Conservation (phyloP, 2,113 vertebrate genomes). For the Aix galericulata region DNA sequence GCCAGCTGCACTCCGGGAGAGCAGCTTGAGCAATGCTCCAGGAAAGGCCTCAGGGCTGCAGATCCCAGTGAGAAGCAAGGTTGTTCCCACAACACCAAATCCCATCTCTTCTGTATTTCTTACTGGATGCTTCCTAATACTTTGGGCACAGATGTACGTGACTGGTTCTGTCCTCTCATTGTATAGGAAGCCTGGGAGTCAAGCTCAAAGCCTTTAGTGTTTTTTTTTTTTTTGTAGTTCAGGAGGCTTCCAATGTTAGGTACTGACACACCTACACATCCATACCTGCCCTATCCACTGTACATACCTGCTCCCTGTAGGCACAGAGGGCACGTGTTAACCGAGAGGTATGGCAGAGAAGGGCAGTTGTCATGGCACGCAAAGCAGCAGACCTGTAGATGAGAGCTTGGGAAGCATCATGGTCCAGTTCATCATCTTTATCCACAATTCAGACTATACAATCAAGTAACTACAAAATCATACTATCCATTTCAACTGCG, state of each 20-base stretch:
- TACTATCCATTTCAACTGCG: accelerated
- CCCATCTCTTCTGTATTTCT: background rate
- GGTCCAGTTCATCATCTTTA: background rate
- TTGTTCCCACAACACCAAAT: background rate
- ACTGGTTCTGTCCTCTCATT: background rate
- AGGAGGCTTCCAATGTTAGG: background rate
- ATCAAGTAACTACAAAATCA: background rate
- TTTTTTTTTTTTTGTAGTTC: background rate
- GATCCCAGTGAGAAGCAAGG: background rate
- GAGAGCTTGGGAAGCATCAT: background rate
- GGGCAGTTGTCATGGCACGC: background rate
- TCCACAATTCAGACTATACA: background rate
- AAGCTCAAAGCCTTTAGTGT: background rate
- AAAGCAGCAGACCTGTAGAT: background rate
- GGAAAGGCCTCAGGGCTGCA: background rate
- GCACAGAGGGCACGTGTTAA: background rate
- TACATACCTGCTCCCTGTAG: background rate
- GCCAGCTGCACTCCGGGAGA: too few species aligned
- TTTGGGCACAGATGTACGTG: too few species aligned
- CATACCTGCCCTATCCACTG: background rate
- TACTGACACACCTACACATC: background rate
- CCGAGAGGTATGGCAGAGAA: background rate
- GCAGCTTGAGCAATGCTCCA: background rate
- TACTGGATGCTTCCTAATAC: background rate
- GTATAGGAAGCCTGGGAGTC: background rate